Evolutionary conservation across 1,140 invertebrate genomes (phyloP).

Genomic region (Aphidius ervi): DNA sequence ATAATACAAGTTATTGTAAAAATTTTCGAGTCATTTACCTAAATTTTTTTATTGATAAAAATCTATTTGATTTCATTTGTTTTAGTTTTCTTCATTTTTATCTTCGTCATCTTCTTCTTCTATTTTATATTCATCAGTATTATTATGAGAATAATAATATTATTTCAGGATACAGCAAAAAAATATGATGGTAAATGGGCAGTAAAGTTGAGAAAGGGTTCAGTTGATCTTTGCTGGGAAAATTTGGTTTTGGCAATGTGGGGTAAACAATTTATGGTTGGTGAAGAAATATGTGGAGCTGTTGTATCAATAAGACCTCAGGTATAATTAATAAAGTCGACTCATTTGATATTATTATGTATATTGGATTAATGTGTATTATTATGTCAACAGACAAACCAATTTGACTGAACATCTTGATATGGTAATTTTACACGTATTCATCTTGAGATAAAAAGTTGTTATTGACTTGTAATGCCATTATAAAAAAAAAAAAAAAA

Average conservation of each 20-base stretch:
- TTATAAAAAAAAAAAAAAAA: constrained; percentile 12
- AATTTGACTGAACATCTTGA: not conserved
- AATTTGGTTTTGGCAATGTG: constrained; percentile 96
- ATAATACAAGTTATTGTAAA: no score
- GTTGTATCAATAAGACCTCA: constrained; percentile 92
- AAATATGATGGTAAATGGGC: constrained; percentile 97
- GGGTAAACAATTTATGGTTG: constrained; percentile 98
- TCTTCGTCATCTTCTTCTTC: constrained; percentile 5
- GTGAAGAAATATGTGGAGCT: constrained; percentile 96
- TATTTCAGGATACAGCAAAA: constrained; percentile 80
- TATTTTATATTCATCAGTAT: not conserved
- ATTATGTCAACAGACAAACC: constrained; percentile 48
- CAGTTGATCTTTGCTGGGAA: constrained; percentile 96
- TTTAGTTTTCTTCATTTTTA: not conserved
- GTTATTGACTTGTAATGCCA: constrained; percentile 14
- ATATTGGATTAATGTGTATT: not conserved
- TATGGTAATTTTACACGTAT: not conserved
- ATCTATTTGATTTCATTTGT: not conserved
- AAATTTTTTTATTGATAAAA: not conserved
- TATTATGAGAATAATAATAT: constrained; percentile 9
- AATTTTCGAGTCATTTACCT: not conserved
- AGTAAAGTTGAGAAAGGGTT: constrained; percentile 86
- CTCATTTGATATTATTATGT: not conserved
- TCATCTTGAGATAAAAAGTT: not conserved
- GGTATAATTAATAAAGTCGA: constrained; percentile 51